Conservation (phyloP, 2,113 vertebrate genomes). For the Paramisgurnus dabryanus region DNA sequence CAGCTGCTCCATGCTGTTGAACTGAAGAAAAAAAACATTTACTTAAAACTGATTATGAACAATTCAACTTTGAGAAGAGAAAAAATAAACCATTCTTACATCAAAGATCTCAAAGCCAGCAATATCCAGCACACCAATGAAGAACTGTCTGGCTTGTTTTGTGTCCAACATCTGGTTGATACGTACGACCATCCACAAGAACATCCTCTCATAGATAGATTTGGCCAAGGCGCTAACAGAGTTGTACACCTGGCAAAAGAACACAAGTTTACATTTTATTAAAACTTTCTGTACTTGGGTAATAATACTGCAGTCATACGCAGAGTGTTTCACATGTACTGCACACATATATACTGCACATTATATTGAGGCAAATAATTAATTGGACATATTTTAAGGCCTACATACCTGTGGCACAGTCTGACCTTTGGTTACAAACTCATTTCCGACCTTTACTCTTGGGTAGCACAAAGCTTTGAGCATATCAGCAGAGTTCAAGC, state of each 20-base stretch:
- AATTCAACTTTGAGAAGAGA: not conserved
- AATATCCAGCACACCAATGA: slow-evolving; percentile 51
- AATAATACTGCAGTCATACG: not conserved
- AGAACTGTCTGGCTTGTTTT: slow-evolving; percentile 62
- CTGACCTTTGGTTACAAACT: not conserved
- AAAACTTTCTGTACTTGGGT: not conserved
- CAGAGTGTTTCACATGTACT: too few species aligned
- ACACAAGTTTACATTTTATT: not conserved
- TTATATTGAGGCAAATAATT: too few species aligned
- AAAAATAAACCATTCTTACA: not conserved
- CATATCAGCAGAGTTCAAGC: not conserved
- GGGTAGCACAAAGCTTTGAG: not conserved
- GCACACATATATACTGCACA: too few species aligned
- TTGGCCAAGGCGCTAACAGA: slow-evolving; percentile 66
- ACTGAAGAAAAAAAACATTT: slow-evolving; percentile 69
- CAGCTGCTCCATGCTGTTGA: slow-evolving; percentile 85
- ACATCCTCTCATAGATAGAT: slow-evolving; percentile 73
- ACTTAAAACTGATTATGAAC: too few species aligned
- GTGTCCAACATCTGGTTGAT: slow-evolving; percentile 60
- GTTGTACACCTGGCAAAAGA: slow-evolving; percentile 57
- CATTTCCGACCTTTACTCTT: not conserved
- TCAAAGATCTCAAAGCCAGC: slow-evolving; percentile 54
- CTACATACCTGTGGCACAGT: slow-evolving; percentile 54
- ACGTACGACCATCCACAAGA: not conserved
- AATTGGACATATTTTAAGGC: too few species aligned